phyloP scores from a whole-genome alignment of 2,113 vertebrate genomes.

The Ramphastos sulfuratus region DNA sequence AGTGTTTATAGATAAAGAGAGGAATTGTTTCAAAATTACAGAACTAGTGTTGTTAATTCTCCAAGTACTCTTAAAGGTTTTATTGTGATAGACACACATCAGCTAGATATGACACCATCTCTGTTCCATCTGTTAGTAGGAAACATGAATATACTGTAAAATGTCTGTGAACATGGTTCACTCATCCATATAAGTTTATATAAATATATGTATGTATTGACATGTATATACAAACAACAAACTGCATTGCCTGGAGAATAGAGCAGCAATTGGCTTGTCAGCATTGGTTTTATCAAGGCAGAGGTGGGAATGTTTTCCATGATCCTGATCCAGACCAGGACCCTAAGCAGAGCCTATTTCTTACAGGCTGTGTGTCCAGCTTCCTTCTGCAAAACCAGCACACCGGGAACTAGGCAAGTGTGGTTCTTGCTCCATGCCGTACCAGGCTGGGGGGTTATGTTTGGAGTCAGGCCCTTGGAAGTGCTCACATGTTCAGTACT shows the following conservation, averaged over 20 bases:
- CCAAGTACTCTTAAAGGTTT: neutral
- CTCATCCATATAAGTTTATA: neutral
- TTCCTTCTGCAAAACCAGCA: neutral
- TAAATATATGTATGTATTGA: neutral
- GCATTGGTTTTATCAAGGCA: neutral
- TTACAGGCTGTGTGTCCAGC: neutral
- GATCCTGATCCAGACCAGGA: neutral
- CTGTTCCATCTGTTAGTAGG: neutral
- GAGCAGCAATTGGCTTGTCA: neutral
- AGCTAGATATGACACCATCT: neutral
- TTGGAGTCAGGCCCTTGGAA: neutral
- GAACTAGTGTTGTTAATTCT: neutral
- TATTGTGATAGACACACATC: neutral
- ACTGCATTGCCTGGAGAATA: neutral
- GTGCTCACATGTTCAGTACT: neutral
- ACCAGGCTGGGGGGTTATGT: neutral
- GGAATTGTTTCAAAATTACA: neutral
- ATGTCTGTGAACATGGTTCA: neutral
- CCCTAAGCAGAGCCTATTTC: neutral
- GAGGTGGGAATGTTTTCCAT: neutral
- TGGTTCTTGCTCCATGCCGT: rapidly evolving
- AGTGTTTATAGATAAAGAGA: neutral
- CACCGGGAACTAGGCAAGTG: rapidly evolving
- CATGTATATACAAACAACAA: neutral
- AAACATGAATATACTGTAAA: neutral